These are phyloP conservation scores for Phortica variegata DNA, from an alignment of 1,140 invertebrate genomes.

Conservation along the genomic window DNA sequence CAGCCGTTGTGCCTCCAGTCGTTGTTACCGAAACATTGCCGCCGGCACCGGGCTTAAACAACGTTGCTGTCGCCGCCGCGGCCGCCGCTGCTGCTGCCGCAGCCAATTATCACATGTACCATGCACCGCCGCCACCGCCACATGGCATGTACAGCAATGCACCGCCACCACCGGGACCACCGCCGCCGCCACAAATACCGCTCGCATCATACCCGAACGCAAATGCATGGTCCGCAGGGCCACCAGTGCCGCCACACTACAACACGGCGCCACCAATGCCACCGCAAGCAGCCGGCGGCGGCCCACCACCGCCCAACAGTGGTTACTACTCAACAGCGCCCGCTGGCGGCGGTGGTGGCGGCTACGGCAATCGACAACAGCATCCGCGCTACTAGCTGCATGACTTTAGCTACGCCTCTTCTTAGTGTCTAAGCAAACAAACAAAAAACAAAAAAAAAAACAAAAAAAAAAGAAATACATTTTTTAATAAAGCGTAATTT, in stretches of 20 bases:
- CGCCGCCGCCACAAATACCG: slow-evolving; percentile 26
- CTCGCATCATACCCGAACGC: background rate
- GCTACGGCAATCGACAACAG: slow-evolving; percentile 18
- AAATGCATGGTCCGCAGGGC: slow-evolving; percentile 26
- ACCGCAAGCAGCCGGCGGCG: slow-evolving; percentile 13
- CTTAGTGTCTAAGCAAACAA: too few relatives aligned
- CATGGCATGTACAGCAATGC: slow-evolving; percentile 12
- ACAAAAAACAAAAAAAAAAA: background rate
- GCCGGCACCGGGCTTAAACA: too few relatives aligned
- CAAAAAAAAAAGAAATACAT: background rate
- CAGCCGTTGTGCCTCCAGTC: slow-evolving; percentile 30
- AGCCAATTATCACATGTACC: slow-evolving; percentile 27
- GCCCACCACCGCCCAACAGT: too few relatives aligned
- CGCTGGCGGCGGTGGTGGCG: slow-evolving; percentile 8
- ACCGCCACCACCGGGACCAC: slow-evolving; percentile 37
- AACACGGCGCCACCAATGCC: slow-evolving; percentile 30
- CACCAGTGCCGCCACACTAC: slow-evolving; percentile 34
- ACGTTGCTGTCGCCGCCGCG: slow-evolving; percentile 19
- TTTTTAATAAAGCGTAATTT: slow-evolving; percentile 48
- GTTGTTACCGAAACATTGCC: slow-evolving; percentile 4
- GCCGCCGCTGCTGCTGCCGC: slow-evolving; percentile 24
- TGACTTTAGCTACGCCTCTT: too few relatives aligned
- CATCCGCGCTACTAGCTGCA: slow-evolving; percentile 28
- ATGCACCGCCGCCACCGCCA: slow-evolving; percentile 45
- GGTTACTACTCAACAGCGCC: too few relatives aligned